Evolutionary conservation across 2,797 vertebrate species (phyloP).

Genomic region (Momotus momota): DNA sequence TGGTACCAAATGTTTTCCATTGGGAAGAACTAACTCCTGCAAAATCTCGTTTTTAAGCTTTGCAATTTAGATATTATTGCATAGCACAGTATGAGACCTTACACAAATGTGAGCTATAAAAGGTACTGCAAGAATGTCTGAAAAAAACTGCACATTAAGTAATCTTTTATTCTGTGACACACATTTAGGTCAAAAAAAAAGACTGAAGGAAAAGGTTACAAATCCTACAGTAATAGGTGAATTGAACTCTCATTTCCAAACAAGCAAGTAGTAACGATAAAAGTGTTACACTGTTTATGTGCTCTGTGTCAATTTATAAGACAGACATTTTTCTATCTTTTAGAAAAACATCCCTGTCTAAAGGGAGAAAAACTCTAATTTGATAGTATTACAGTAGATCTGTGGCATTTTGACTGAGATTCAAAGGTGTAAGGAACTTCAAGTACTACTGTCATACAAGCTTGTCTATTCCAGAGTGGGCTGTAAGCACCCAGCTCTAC

Average conservation of each 20-base stretch:
- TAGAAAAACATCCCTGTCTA: background rate
- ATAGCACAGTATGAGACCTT: background rate
- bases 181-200: background rate
- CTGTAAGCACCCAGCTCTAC: background rate
- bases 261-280: background rate
- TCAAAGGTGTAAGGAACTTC: background rate
- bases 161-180: background rate
- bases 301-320: background rate
- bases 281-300: background rate
- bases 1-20: background rate
- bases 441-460: background rate
- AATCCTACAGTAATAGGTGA: background rate
- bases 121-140: background rate
- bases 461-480: background rate
- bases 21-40: background rate
- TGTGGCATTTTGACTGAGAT: background rate
- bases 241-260: background rate
- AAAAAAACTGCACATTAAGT: background rate
- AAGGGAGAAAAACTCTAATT: background rate
- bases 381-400: background rate
- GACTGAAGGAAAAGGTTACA: background rate
- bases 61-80: background rate
- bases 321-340: background rate
- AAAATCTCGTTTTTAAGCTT: background rate
- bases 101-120: background rate